Evolutionary conservation across 2,113 vertebrate species (phyloP).

Genomic region (Cynoglossus semilaevis): DNA sequence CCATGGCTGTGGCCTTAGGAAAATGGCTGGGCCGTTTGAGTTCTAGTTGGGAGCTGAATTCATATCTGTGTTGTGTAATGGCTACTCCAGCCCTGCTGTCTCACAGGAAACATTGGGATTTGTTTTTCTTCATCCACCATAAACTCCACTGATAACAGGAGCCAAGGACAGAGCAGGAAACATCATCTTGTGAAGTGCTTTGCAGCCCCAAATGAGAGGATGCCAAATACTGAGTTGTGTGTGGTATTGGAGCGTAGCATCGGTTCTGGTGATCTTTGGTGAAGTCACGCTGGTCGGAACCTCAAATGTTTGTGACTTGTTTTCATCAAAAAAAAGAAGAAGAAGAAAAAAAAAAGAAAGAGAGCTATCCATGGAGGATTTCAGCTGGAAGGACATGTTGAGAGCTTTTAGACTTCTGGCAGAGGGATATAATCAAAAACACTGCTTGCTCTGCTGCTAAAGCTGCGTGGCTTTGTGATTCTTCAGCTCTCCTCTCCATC

Average conservation of each 20-base stretch:
- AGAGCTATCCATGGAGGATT: constrained; percentile 16
- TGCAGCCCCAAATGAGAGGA: constrained; percentile 29
- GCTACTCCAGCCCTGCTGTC: constrained; percentile 21
- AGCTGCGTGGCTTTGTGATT: constrained; percentile 18
- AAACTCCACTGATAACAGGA: constrained; percentile 36
- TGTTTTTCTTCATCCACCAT: constrained; percentile 38
- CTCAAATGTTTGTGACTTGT: constrained; percentile 38
- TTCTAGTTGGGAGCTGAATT: constrained; percentile 27
- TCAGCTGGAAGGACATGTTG: constrained; percentile 33
- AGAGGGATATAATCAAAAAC: constrained; percentile 54
- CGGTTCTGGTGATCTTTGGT: constrained; percentile 9
- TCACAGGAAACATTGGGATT: constrained; percentile 32
- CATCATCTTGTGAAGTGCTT: constrained; percentile 32
- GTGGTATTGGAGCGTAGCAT: constrained; percentile 18
- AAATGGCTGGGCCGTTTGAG: constrained; percentile 7
- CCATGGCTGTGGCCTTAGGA: constrained; percentile 6
- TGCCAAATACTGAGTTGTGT: constrained; percentile 21
- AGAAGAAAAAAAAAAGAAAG: background rate
- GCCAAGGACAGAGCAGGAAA: constrained; percentile 42
- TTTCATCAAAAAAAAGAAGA: constrained; percentile 22
- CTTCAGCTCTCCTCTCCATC: constrained; percentile 12
- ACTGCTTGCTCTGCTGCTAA: constrained; percentile 35
- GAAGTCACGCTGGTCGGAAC: constrained; percentile 43
- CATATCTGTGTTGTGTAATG: constrained; percentile 15
- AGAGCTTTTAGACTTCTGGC: constrained; percentile 35